phyloP scores from a whole-genome alignment of 2,888 invertebrate species.

The Chirona hameri region DNA sequence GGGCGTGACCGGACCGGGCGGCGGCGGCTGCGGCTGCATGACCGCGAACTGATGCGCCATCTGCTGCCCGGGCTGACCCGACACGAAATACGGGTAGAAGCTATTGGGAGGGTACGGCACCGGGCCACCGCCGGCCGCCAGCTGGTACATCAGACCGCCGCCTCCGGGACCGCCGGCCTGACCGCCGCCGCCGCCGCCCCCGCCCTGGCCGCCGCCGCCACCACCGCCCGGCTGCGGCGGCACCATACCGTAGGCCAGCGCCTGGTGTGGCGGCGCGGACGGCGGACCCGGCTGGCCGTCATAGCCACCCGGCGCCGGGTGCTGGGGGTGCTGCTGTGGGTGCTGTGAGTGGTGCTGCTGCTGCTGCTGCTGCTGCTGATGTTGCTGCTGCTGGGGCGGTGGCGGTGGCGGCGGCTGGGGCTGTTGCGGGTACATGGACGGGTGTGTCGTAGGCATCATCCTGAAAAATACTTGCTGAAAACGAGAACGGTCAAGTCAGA shows the following conservation, averaged over 20 bases:
- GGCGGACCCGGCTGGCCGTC: not conserved
- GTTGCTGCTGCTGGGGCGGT: not conserved
- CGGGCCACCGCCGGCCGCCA: not conserved
- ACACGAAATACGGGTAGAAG: constrained; percentile 5
- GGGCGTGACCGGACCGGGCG: not conserved
- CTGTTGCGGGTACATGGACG: constrained; percentile 4
- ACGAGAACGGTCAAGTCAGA: not conserved
- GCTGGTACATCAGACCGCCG: not conserved
- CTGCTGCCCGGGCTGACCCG: not conserved
- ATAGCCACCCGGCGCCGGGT: not conserved
- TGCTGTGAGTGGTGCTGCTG: not conserved
- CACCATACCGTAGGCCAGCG: not conserved
- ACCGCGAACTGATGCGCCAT: not conserved
- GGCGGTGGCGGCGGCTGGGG: not conserved
- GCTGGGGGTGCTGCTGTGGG: not conserved
- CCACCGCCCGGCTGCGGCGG: not conserved
- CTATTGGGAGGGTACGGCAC: not conserved
- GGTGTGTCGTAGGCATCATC: not conserved
- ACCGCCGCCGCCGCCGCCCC: not conserved
- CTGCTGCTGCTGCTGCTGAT: not conserved
- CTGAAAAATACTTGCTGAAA: not conserved
- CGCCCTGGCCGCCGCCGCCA: not conserved
- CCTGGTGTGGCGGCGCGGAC: constrained; percentile 2
- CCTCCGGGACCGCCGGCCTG: not conserved
- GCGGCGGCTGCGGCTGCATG: not conserved